Base-by-base conservation (phyloP, 2,113 vertebrate species). In the Podiceps cristatus region DNA sequence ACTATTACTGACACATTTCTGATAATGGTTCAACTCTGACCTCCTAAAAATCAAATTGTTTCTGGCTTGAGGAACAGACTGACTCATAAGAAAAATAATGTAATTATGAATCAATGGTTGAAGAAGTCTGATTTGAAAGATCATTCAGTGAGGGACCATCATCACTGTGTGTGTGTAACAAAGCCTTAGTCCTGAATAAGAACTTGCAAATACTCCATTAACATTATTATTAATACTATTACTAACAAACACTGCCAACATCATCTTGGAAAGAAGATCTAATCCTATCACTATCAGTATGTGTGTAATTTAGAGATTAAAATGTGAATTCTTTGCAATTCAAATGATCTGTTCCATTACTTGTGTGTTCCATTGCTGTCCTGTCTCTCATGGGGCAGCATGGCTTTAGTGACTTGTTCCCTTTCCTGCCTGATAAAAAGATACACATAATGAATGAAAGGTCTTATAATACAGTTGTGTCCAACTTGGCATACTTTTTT, bases 141-240 rank as follows among this genome's bases (percentile, higher is more conserved):
- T 25, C 27, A 74, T 74, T 78, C 42, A 60, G 27, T 37, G 31
- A 74, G 18, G 9, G 14, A 37, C 13, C 22, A 18, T 37, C 28
- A 20, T 62, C 0, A 1, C 11, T 69, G 1, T 20, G 9, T 60
- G 22, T 1, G 0, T 58, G 8, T 37, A 50, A 62, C 2, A 86
- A 73, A 83, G 7, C 10, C 8, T 8, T 62, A 35, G 16, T 59
- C 44, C 44, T 28, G 18, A 87, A 24, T 33, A 55, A 69, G 45
- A 88, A 60, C 15, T 10, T 86, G 18, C 3, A 75, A 79, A 55
- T 2, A 40, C 5, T 55, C 17, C 5, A 42, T 40, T 71, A 62
- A 18, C 31, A 77, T 29, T 60, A 63, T 50, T 82, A 37, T 59
- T 81, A 76, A 52, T 42, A 59, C 8, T 49, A 22, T 18, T 80